Percentiles rank a stretch among this genome's conserved stretches.
These are phyloP conservation scores for Hirtodrosophila duncani DNA, from an alignment of 2,888 invertebrate genomes.

Conservation along the genomic window DNA sequence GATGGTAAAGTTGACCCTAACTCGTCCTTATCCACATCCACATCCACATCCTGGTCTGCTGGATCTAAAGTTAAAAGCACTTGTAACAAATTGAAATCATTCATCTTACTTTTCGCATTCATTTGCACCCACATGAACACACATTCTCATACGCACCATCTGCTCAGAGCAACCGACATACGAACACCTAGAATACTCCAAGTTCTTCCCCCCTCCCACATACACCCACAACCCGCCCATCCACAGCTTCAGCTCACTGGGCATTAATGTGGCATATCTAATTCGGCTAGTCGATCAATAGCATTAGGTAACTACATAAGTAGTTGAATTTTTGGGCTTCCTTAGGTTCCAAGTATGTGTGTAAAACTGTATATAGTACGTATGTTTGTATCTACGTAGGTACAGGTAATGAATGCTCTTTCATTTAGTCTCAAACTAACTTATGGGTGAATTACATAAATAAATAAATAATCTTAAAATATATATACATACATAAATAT, in stretches of 20 bases:
- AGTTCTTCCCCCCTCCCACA: background rate
- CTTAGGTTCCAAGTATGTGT: no score
- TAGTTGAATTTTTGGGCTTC: conserved; percentile 28
- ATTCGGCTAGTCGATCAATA: conserved; percentile 49
- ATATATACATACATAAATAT: background rate
- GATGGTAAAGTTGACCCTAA: conserved; percentile 20
- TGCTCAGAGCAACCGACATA: background rate
- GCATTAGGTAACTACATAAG: no score
- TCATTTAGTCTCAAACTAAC: no score
- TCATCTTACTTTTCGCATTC: conserved; percentile 70
- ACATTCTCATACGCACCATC: conserved; percentile 17
- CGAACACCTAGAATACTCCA: no score
- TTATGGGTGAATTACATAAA: conserved; percentile 2
- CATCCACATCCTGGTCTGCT: conserved; percentile 29
- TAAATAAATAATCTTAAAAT: no score
- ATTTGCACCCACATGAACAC: conserved; percentile 46
- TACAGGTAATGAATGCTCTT: no score
- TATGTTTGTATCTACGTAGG: background rate
- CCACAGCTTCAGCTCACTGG: background rate
- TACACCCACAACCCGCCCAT: background rate
- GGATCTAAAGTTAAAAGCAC: conserved; percentile 71
- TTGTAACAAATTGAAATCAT: conserved; percentile 73
- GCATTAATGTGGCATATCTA: conserved; percentile 45
- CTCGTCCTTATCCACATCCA: conserved; percentile 1
- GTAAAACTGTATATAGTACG: no score